Evolutionary conservation across 2,888 invertebrate genomes (phyloP).

Genomic region (Drosophila anomalata): DNA sequence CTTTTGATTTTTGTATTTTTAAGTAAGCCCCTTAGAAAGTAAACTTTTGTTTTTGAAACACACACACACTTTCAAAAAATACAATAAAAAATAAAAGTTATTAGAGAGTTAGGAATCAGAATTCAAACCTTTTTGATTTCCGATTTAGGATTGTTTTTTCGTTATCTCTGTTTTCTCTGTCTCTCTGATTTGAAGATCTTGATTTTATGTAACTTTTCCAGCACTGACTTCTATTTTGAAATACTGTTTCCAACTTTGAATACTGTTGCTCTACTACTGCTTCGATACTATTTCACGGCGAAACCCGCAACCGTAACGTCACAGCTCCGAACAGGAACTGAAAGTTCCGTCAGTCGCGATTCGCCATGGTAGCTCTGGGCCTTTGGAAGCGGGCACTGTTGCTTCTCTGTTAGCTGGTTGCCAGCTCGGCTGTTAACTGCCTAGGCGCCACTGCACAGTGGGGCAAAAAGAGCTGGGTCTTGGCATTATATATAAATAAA

Average conservation of each 20-base stretch:
- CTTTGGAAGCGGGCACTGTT: conserved; percentile 43
- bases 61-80: conserved; percentile 44
- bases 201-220: conserved; percentile 2
- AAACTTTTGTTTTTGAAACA: conserved; percentile 28
- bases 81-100: conserved; percentile 20
- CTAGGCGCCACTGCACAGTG: too few species aligned
- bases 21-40: conserved; percentile 18
- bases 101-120: conserved; percentile 4
- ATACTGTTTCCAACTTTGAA: conserved; percentile 2
- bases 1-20: not conserved
- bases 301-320: conserved; percentile 1
- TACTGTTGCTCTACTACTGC: not conserved
- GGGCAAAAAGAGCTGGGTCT: too few species aligned
- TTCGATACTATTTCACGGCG: conserved; percentile 1
- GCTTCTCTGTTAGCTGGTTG: conserved; percentile 8
- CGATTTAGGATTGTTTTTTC: not conserved
- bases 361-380: too few species aligned
- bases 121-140: conserved; percentile 33
- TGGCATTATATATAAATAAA: too few species aligned
- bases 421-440: too few species aligned
- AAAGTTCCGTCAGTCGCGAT: conserved; percentile 43
- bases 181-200: not conserved
- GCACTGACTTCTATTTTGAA: not conserved
- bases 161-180: not conserved
- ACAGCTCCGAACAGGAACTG: conserved; percentile 71